Percentiles rank a stretch among this genome's conserved stretches.
phyloP scores from a whole-genome alignment of 2,113 vertebrate genomes.

The Albula goreensis region DNA sequence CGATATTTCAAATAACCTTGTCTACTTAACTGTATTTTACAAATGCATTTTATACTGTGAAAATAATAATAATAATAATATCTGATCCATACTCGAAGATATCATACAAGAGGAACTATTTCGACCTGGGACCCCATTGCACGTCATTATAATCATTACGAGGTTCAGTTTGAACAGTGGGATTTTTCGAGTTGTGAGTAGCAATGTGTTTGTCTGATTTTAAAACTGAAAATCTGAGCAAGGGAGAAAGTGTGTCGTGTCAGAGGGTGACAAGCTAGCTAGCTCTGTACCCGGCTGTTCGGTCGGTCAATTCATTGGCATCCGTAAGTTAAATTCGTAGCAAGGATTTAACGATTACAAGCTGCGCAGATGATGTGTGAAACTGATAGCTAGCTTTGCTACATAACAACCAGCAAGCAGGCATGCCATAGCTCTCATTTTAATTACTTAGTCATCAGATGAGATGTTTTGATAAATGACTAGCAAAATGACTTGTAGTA shows the following conservation, averaged over 20 bases:
- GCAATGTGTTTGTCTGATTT: neutral
- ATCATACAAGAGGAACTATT: conserved; percentile 38
- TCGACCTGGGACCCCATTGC: conserved; percentile 61
- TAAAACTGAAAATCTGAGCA: conserved; percentile 13
- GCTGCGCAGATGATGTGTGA: neutral
- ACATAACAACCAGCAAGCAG: neutral
- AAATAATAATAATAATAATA: conserved; percentile 26
- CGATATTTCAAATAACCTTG: conserved; percentile 21
- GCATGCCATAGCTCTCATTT: neutral
- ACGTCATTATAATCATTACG: conserved; percentile 45
- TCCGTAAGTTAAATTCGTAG: conserved; percentile 13
- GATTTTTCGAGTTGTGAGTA: conserved; percentile 28
- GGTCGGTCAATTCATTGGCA: conserved; percentile 17
- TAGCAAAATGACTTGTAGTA: neutral
- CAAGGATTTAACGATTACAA: neutral
- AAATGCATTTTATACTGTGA: conserved; percentile 31
- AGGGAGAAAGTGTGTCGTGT: conserved; percentile 8
- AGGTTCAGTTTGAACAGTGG: conserved; percentile 20
- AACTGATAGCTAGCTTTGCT: neutral
- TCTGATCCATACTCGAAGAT: neutral
- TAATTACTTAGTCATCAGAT: neutral
- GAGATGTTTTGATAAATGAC: neutral
- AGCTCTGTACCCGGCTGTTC: neutral
- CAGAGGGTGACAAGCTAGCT: conserved; percentile 5
- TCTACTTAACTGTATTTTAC: conserved; percentile 16